A percentile compares a stretch with the other conserved stretches of the same genome.
phyloP scores from a whole-genome alignment of 2,113 vertebrate genomes.

The Pluvianellus socialis region DNA sequence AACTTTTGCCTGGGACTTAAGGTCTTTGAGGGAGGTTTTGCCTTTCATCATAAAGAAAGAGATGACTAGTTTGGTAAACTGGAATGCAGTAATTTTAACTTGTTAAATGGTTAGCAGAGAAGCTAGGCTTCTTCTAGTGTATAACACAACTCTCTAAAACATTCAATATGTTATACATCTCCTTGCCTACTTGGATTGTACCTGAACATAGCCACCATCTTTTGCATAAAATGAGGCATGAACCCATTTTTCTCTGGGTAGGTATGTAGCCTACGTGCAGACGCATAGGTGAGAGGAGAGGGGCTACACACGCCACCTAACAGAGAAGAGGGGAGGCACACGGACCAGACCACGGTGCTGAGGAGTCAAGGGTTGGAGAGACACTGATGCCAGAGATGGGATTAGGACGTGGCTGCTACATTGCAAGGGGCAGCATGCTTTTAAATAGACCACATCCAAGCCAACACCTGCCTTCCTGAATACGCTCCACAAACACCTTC shows the following conservation, averaged over 20 bases:
- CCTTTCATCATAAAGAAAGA: background rate
- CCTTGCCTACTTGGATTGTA: background rate
- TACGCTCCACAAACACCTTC: background rate
- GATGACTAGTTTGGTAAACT: background rate
- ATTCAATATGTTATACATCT: background rate
- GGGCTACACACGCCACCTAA: rapidly evolving
- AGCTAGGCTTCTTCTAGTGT: background rate
- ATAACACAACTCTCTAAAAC: background rate
- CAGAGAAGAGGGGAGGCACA: background rate
- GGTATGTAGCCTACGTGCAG: rapidly evolving
- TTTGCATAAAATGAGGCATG: background rate
- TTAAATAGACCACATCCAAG: background rate
- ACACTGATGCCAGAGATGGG: background rate
- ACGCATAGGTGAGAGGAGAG: rapidly evolving
- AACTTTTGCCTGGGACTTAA: background rate
- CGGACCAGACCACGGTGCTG: too few species aligned
- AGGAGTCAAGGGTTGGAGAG: rapidly evolving
- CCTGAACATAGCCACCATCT: background rate
- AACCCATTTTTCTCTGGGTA: background rate
- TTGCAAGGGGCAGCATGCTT: background rate
- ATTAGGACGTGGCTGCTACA: rapidly evolving
- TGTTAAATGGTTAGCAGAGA: background rate
- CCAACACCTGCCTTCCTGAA: background rate
- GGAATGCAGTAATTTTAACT: background rate
- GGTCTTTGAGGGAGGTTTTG: background rate